Base-by-base conservation (phyloP, 2,888 invertebrate genomes). In the Acronicta alni region DNA sequence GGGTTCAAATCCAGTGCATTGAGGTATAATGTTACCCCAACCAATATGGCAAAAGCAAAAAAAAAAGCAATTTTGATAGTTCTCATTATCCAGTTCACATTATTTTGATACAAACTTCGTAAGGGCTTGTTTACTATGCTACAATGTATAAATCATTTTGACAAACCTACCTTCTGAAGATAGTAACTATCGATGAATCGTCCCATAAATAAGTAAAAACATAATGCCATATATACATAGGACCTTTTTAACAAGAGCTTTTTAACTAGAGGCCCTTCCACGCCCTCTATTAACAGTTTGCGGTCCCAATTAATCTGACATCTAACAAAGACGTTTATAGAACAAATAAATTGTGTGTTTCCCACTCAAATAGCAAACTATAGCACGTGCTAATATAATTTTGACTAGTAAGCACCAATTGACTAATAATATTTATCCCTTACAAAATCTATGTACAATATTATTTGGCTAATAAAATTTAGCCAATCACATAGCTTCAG, bases 371-470 rank as follows among this genome's bases (percentile, higher is more conserved):
- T 73, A 79, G 75, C 63, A 78, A 76, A 80, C 74, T 78, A 75
- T 74, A 77, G 74, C 83, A 84, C 82, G 91, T 92, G 93, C 92
- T 92, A 91, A 89, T 89, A 89, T 91, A 93, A 93, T 93, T 94
- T 93, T 94, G 93, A 94, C 93, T 94, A 94, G 93, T 90, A 94
- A 94, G 93, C 93, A 94, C 93, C 93, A 93, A 93, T 93, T 90
- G 85, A 90, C 92, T 92, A 92, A 90, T 82, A 85, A 81, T 79
- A 77, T 80, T 79, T 79, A 85, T 77, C 68, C 67, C 82, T 85
- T 87, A 89, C 75, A 82, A 81, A 79, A 80, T 72, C 62, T 87
- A 87, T 87, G 77, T 88, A 89, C 88, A 88, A 64, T 71, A 65
- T 72, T 68, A 75, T 52, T 68, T 82, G 89, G 88, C 91, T 91